Percentiles rank a stretch among this genome's conserved stretches.
Evolutionary conservation across 2,113 vertebrate genomes (phyloP).

Genomic region (Stegostoma tigrinum): DNA sequence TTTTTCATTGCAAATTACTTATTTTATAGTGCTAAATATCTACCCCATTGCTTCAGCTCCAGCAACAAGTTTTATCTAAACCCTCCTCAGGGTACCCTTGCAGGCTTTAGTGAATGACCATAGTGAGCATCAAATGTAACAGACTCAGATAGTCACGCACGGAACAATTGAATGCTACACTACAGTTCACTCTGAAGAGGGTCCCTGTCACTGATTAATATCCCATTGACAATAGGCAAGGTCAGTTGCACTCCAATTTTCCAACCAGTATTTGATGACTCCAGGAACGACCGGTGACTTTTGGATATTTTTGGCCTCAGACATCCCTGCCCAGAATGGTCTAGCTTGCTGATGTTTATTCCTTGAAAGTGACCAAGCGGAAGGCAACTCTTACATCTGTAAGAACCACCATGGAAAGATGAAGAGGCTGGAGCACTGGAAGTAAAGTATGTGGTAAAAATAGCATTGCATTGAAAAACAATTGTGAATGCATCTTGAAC

Average conservation of each 20-base stretch:
- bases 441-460: not conserved
- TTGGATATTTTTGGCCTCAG: not conserved
- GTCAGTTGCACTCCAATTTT: not conserved
- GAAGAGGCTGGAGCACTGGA: not conserved
- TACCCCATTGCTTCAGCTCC: not conserved
- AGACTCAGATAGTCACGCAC: not conserved
- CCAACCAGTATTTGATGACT: not conserved
- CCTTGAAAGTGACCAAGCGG: not conserved
- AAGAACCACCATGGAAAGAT: not conserved
- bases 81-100: not conserved
- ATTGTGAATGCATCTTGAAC: not conserved
- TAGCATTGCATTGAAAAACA: not conserved
- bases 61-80: not conserved
- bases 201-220: no score
- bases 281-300: not conserved
- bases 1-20: not conserved
- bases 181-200: no score
- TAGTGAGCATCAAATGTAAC: not conserved
- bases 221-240: not conserved
- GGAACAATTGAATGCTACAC: not conserved
- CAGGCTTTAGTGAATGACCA: not conserved
- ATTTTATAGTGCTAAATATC: not conserved
- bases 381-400: not conserved
- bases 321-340: not conserved
- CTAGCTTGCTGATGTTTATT: no score